These are phyloP conservation scores for Gymnodraco acuticeps DNA, from an alignment of 2,797 vertebrate genomes.

Conservation along the genomic window DNA sequence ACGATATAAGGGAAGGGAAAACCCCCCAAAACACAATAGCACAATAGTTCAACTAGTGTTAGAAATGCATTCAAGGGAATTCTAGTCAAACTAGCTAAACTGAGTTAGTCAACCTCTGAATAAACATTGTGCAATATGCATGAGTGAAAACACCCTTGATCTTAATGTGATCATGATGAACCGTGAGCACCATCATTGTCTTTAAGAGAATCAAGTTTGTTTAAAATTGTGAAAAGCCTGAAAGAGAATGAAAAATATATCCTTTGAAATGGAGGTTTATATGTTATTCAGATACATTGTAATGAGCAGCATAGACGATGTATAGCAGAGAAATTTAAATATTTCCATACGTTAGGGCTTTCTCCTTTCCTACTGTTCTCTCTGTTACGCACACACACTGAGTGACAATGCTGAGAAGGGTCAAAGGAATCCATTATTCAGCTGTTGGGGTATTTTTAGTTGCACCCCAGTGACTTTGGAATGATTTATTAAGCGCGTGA, in stretches of 20 bases:
- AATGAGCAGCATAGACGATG: constrained; percentile 12
- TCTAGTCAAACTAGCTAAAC: not conserved
- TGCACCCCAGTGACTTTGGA: constrained; percentile 75
- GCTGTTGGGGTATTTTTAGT: constrained; percentile 78
- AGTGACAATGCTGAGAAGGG: constrained; percentile 74
- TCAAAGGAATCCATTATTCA: constrained; percentile 81
- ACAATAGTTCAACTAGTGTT: too few relatives aligned
- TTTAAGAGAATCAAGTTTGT: not conserved
- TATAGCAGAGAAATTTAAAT: not conserved
- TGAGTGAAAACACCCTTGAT: not conserved
- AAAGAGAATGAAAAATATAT: not conserved
- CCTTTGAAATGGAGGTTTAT: not conserved
- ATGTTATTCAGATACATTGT: constrained; percentile 1
- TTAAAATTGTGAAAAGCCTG: not conserved
- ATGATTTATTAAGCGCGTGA: constrained; percentile 83
- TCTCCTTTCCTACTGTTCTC: constrained; percentile 18
- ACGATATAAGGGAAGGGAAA: too few relatives aligned
- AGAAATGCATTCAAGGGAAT: not conserved
- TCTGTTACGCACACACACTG: constrained; percentile 19
- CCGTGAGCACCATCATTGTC: not conserved
- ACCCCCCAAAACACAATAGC: too few relatives aligned
- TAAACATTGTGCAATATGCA: not conserved
- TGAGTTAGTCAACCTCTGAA: too few relatives aligned
- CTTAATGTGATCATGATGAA: not conserved
- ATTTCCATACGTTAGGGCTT: not conserved